Evolutionary conservation across 2,113 vertebrate species (phyloP), one percentile per base, ranked within the genome.

Genomic region (Rhombomys opimus): DNA sequence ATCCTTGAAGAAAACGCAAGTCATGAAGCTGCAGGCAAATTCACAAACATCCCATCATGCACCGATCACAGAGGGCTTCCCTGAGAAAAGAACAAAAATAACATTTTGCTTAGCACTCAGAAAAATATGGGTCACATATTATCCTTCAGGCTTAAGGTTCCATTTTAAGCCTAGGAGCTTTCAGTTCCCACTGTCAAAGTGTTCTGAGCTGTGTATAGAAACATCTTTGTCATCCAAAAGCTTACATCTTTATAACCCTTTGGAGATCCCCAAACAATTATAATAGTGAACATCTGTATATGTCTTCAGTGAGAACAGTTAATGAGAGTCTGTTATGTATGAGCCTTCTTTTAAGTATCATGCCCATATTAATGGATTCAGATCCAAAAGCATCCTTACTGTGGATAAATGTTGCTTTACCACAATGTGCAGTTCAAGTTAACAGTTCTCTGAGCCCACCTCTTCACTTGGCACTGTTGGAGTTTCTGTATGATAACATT

Each of bases 41-140:
- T 38, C 30, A 59, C 17, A 92, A 89, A 76, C 54, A 87, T 76
- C 78, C 65, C 61, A 87, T 78, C 67, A 73, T 90, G 87, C 61
- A 52, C 67, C 87, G 65, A 91, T 90, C 80, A 86, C 2, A 78
- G 89, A 95, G 91, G 94, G 94, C 68, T 97, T 97, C 95, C 96
- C 97, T 94, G 77, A 94, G 77, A 92, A 70, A 80, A 76, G 89
- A 95, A 78, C 38, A 94, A 91, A 95, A 97, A 87, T 93, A 95
- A 77, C 61, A 90, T 57, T 95, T 96, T 96, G 65, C 92, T 96
- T 86, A 95, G 73, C 35, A 87, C 61, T 63, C 68, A 65, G 90
- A 92, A 95, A 96, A 96, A 97, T 95, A 84, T 89, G 86, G 96
- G 96, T 91, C 92, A 97, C 52, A 95, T 95, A 86, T 96, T 94